phyloP scores from a whole-genome alignment of 2,797 vertebrate genomes.

The Masticophis lateralis region DNA sequence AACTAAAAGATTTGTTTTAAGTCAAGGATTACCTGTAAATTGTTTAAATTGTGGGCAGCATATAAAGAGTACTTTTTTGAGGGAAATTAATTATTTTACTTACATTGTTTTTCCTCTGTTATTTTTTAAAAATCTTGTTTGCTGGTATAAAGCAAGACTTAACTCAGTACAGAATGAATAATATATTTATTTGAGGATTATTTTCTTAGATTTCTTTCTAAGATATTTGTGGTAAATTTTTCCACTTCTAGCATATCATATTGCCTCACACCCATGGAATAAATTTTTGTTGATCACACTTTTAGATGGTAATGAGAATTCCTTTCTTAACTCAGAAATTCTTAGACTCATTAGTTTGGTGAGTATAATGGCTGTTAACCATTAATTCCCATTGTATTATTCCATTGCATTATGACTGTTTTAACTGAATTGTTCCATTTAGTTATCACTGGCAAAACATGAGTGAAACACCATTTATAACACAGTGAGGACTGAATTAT shows the following conservation, averaged over 20 bases:
- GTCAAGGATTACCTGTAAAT: not conserved
- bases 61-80: constrained; percentile 34
- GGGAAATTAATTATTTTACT: constrained; percentile 8
- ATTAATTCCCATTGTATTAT: not conserved
- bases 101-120: not conserved
- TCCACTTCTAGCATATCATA: constrained; percentile 73
- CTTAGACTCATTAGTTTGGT: constrained; percentile 85
- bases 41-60: not conserved
- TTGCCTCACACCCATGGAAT: constrained; percentile 86
- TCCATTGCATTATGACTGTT: not conserved
- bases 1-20: not conserved
- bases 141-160: constrained; percentile 10
- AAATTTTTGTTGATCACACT: constrained; percentile 82
- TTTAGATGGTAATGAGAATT: constrained; percentile 74
- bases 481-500: not conserved
- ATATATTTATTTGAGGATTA: constrained; percentile 2
- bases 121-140: not conserved
- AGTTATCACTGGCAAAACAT: not conserved
- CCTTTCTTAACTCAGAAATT: constrained; percentile 80
- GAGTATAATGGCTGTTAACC: constrained; percentile 53
- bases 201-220: constrained; percentile 11
- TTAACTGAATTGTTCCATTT: not conserved
- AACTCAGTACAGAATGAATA: constrained; percentile 16
- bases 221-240: constrained; percentile 24
- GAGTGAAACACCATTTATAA: not conserved